A percentile compares a stretch with the other conserved stretches of the same genome.
phyloP scores from a whole-genome alignment of 2,113 vertebrate species.

The Nibea albiflora region DNA sequence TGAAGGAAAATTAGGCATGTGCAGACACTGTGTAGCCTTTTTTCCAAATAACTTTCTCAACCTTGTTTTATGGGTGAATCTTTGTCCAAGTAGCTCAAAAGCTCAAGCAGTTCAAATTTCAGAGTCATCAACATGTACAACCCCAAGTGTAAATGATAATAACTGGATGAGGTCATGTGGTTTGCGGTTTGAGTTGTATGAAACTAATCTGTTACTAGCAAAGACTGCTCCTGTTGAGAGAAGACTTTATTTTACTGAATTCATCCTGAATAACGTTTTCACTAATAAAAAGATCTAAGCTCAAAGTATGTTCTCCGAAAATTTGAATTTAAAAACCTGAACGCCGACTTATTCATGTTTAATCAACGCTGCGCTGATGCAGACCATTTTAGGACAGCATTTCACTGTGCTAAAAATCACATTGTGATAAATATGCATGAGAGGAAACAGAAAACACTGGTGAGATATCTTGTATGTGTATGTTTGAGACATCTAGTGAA shows the following conservation, averaged over 20 bases:
- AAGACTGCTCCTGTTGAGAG: neutral
- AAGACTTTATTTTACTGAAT: neutral
- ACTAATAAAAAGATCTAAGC: neutral
- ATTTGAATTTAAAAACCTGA: neutral
- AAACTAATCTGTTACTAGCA: neutral
- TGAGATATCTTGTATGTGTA: constrained; percentile 59
- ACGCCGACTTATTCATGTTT: neutral
- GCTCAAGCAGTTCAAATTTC: too few relatives aligned
- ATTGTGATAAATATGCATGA: constrained; percentile 34
- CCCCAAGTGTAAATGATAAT: too few relatives aligned
- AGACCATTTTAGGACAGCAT: neutral
- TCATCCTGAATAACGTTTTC: neutral
- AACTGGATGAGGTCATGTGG: too few relatives aligned
- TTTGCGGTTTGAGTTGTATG: too few relatives aligned
- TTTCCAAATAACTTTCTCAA: neutral
- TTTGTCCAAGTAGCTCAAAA: too few relatives aligned
- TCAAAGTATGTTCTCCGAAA: too few relatives aligned
- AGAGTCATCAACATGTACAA: too few relatives aligned
- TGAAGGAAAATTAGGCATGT: too few relatives aligned
- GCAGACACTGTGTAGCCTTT: neutral
- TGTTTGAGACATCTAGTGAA: constrained; percentile 72
- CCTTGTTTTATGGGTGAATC: neutral
- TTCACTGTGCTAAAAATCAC: neutral
- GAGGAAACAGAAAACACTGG: constrained; percentile 52
- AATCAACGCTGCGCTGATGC: neutral